phyloP scores from a whole-genome alignment of 2,113 vertebrate genomes.

The Pseudorectes ferrugineus region DNA sequence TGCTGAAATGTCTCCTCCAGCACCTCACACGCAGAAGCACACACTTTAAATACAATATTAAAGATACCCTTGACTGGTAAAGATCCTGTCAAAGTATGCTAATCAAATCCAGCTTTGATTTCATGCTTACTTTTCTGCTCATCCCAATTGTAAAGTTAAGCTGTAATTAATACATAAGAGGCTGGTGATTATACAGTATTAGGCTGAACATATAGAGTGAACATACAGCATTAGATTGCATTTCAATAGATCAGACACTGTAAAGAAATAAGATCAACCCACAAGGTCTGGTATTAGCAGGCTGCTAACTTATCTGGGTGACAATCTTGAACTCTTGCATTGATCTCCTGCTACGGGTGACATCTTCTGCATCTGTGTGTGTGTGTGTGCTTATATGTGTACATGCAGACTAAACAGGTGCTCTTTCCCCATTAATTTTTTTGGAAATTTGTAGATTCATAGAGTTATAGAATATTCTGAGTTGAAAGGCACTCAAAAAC shows the following conservation, averaged over 20 bases:
- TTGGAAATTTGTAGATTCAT: not conserved
- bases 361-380: not conserved
- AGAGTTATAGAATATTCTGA: not conserved
- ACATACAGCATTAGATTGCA: constrained; percentile 39
- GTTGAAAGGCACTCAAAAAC: not conserved
- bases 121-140: constrained; percentile 68
- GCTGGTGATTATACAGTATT: constrained; percentile 66
- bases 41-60: not conserved
- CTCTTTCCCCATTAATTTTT: not conserved
- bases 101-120: constrained; percentile 70
- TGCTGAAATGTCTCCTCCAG: not conserved
- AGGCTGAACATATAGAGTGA: constrained; percentile 52
- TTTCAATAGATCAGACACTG: constrained; percentile 43
- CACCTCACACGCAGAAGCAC: not conserved
- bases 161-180: constrained; percentile 74
- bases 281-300: constrained; percentile 26
- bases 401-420: not conserved
- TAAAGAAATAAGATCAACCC: constrained; percentile 45
- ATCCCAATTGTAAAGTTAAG: constrained; percentile 67
- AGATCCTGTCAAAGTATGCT: constrained; percentile 61
- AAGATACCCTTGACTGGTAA: not conserved
- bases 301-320: constrained; percentile 39
- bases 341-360: not conserved
- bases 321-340: constrained; percentile 16
- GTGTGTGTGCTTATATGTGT: too few relatives aligned